Conservation (phyloP, 2,888 invertebrate genomes). For the Pseudoips prasinana region DNA sequence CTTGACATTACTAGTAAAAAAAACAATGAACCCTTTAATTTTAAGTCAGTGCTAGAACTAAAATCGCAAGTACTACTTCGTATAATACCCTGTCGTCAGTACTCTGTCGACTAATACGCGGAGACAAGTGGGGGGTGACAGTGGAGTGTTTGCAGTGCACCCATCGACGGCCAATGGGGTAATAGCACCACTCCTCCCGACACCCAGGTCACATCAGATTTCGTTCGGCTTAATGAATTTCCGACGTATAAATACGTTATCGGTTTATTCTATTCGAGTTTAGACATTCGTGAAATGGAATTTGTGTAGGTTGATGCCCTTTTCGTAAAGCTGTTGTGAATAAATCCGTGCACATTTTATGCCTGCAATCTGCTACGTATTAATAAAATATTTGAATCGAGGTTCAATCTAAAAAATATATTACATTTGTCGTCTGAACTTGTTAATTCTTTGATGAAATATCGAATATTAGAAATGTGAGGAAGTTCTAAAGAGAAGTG, state of each 20-base stretch:
- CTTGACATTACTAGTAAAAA: too few species aligned
- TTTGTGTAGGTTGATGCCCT: conserved; percentile 13
- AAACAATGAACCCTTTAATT: too few species aligned
- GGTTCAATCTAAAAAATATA: too few species aligned
- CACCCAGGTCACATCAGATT: conserved; percentile 41
- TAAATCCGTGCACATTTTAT: background rate
- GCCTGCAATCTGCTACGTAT: background rate
- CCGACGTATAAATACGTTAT: conserved; percentile 44
- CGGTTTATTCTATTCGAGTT: conserved; percentile 38
- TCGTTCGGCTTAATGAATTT: conserved; percentile 58
- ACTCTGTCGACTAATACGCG: conserved; percentile 26
- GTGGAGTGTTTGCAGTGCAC: conserved; percentile 64
- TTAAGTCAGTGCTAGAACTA: too few species aligned
- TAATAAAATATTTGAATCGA: too few species aligned
- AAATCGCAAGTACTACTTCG: too few species aligned
- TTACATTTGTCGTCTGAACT: too few species aligned
- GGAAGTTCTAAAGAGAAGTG: too few species aligned
- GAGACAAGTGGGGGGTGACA: conserved; percentile 42
- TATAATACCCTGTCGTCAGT: conserved; percentile 27
- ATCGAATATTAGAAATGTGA: too few species aligned
- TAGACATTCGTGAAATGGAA: conserved; percentile 21
- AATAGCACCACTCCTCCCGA: conserved; percentile 57
- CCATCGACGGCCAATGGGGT: conserved; percentile 63
- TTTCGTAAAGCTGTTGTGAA: conserved; percentile 13
- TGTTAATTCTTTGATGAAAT: too few species aligned